These are phyloP conservation scores for Saccostrea cuccullata DNA, from an alignment of 1,140 invertebrate genomes.

Conservation along the genomic window DNA sequence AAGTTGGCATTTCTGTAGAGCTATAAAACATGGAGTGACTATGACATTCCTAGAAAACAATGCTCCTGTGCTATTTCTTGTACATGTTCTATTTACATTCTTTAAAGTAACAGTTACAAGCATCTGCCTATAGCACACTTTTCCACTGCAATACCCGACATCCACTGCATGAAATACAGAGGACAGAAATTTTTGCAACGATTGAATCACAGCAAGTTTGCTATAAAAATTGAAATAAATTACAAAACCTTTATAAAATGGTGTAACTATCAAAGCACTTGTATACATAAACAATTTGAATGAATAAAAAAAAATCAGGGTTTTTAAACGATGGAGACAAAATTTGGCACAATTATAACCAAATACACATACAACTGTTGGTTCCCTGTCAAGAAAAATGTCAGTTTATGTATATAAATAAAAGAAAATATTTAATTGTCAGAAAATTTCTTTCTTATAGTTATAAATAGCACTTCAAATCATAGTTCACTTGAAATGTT, in stretches of 20 bases:
- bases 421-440: not conserved
- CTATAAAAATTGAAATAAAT: conserved; percentile 13
- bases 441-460: not conserved
- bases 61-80: not conserved
- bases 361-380: not conserved
- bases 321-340: not conserved
- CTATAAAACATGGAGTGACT: not conserved
- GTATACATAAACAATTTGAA: conserved; percentile 6
- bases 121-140: not conserved
- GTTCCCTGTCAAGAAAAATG: not conserved
- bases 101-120: not conserved
- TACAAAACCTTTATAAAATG: not conserved
- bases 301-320: not conserved
- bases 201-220: conserved; percentile 13
- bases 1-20: conserved; percentile 8
- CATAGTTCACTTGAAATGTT: not conserved
- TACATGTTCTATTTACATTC: not conserved
- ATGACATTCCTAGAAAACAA: not conserved
- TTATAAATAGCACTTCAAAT: not conserved
- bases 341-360: conserved; percentile 24
- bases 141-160: not conserved
- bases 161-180: not conserved
- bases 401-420: not conserved
- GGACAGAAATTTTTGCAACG: not conserved
- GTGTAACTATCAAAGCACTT: conserved; percentile 3